These are phyloP conservation scores for Eumaeus atala DNA, from an alignment of 1,140 invertebrate genomes.

Conservation along the genomic window DNA sequence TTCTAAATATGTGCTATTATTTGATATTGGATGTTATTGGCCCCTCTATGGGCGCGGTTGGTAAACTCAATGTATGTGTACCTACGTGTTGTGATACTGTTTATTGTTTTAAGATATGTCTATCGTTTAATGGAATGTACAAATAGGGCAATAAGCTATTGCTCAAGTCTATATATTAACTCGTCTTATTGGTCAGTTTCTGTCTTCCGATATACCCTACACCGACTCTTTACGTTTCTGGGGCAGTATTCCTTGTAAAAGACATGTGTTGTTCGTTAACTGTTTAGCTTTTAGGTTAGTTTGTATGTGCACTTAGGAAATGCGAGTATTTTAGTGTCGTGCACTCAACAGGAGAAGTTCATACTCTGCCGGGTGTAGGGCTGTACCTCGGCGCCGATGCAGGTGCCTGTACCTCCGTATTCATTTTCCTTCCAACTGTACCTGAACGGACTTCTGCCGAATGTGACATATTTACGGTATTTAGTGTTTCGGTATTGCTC, in stretches of 20 bases:
- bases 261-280: slow-evolving; percentile 57
- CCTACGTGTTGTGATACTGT: slow-evolving; percentile 69
- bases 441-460: slow-evolving; percentile 46
- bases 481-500: slow-evolving; percentile 24
- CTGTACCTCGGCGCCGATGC: too few species aligned
- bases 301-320: background rate
- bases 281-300: slow-evolving; percentile 40
- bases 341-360: slow-evolving; percentile 11
- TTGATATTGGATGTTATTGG: slow-evolving; percentile 49
- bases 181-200: slow-evolving; percentile 31
- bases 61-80: slow-evolving; percentile 56
- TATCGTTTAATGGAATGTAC: slow-evolving; percentile 55
- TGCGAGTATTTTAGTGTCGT: background rate
- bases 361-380: too few species aligned
- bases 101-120: slow-evolving; percentile 49
- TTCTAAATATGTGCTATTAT: slow-evolving; percentile 48
- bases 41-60: background rate
- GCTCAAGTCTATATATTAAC: slow-evolving; percentile 46
- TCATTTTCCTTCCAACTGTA: slow-evolving; percentile 51
- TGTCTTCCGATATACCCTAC: slow-evolving; percentile 52
- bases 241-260: slow-evolving; percentile 67
- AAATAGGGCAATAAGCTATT: slow-evolving; percentile 59
- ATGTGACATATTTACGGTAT: slow-evolving; percentile 18
- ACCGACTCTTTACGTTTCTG: slow-evolving; percentile 47
- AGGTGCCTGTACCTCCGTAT: slow-evolving; percentile 30